A percentile compares a stretch with the other conserved stretches of the same genome.
Conservation (phyloP, 2,888 invertebrate genomes). For the Tanytarsus gracilentus region DNA sequence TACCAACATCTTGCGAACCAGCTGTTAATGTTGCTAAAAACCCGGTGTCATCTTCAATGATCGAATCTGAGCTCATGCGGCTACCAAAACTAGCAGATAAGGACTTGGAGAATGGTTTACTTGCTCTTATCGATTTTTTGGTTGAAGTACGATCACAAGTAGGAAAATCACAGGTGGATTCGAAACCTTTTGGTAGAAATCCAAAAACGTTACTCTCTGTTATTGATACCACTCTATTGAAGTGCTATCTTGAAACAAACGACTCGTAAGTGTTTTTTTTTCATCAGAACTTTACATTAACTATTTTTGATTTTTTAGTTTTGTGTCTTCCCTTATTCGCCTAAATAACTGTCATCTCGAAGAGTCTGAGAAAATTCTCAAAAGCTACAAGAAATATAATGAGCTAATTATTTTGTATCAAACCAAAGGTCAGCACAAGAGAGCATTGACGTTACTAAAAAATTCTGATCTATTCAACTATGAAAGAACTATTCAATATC, state of each 20-base stretch:
- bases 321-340: slow-evolving; percentile 83
- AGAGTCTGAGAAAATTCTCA: slow-evolving; percentile 83
- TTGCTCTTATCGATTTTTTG: slow-evolving; percentile 83
- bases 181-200: slow-evolving; percentile 34
- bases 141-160: slow-evolving; percentile 54
- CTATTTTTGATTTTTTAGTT: no score
- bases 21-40: slow-evolving; percentile 32
- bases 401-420: slow-evolving; percentile 94
- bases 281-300: no score
- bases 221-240: slow-evolving; percentile 92
- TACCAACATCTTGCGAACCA: slow-evolving; percentile 34
- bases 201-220: slow-evolving; percentile 68
- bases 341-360: slow-evolving; percentile 87
- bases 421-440: slow-evolving; percentile 83
- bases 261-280: no score
- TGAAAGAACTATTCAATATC: slow-evolving; percentile 78
- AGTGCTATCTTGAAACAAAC: slow-evolving; percentile 94
- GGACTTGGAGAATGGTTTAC: slow-evolving; percentile 77
- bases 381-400: slow-evolving; percentile 77
- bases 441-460: slow-evolving; percentile 79
- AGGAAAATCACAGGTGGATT: slow-evolving; percentile 40
- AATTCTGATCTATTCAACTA: slow-evolving; percentile 70
- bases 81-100: slow-evolving; percentile 57
- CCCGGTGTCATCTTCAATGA: slow-evolving; percentile 37
- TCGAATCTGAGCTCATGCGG: slow-evolving; percentile 39